Percentiles rank a stretch among this genome's conserved stretches.
Evolutionary conservation across 2,888 invertebrate genomes (phyloP).

Genomic region (Synanthedon tipuliformis): DNA sequence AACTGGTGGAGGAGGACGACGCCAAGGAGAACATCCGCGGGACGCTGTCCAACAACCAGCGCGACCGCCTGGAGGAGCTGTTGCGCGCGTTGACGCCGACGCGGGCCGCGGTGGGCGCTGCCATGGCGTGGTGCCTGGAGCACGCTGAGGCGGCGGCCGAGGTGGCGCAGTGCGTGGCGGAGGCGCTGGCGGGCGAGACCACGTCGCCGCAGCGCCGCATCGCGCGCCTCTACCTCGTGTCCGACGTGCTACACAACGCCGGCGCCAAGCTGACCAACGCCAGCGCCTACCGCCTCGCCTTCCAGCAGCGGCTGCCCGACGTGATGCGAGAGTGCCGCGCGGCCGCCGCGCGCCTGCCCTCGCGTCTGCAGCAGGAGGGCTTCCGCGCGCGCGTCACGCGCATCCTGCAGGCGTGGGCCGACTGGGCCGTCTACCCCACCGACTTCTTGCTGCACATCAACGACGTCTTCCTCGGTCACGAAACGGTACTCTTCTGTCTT

Average conservation of each 20-base stretch:
- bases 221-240: constrained; percentile 92
- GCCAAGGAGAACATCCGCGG: constrained; percentile 77
- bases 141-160: constrained; percentile 98
- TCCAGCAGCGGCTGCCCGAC: constrained; percentile 74
- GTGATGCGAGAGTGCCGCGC: constrained; percentile 70
- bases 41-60: constrained; percentile 84
- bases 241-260: constrained; percentile 97
- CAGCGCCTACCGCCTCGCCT: constrained; percentile 88
- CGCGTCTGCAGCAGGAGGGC: constrained; percentile 93
- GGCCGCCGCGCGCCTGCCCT: constrained; percentile 82
- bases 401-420: constrained; percentile 96
- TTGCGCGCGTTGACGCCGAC: constrained; percentile 87
- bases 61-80: constrained; percentile 92
- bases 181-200: constrained; percentile 81
- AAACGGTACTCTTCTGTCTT: constrained; percentile 23
- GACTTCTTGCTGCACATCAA: constrained; percentile 90
- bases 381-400: constrained; percentile 91
- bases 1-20: constrained; percentile 83
- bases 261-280: constrained; percentile 96
- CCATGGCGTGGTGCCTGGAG: constrained; percentile 99
- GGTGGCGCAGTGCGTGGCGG: constrained; percentile 91
- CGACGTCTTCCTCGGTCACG: constrained; percentile 87
- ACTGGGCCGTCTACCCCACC: constrained; percentile 95
- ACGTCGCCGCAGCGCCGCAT: constrained; percentile 90
- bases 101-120: constrained; percentile 86